Percentiles rank a stretch among this genome's conserved stretches.
These are phyloP conservation scores for Ormyrus labotus DNA, from an alignment of 2,888 invertebrate genomes.

Conservation along the genomic window DNA sequence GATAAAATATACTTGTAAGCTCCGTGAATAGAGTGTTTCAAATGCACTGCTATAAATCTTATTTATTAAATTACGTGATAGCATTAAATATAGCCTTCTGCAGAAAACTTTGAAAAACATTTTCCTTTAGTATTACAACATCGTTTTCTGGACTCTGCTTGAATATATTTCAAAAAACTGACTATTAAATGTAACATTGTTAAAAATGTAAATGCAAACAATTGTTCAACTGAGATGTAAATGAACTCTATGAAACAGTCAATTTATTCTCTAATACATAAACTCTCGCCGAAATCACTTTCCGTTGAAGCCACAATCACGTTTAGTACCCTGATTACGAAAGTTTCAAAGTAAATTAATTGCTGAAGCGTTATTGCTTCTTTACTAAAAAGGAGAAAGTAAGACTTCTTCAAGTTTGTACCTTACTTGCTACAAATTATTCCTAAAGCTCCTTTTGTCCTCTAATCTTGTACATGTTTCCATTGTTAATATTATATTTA, in stretches of 20 bases:
- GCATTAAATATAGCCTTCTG: too few species aligned
- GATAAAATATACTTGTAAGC: too few species aligned
- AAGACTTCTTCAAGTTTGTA: conserved; percentile 27
- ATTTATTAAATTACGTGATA: too few species aligned
- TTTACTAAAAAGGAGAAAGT: not conserved
- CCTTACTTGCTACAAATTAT: conserved; percentile 32
- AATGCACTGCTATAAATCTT: too few species aligned
- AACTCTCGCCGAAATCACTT: conserved; percentile 67
- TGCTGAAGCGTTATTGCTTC: conserved; percentile 55
- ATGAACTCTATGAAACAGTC: conserved; percentile 26
- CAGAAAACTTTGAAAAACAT: too few species aligned
- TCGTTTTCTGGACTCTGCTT: too few species aligned
- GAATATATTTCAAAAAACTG: too few species aligned
- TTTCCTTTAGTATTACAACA: too few species aligned
- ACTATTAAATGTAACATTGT: too few species aligned
- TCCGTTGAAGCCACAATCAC: conserved; percentile 56
- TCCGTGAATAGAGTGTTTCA: too few species aligned
- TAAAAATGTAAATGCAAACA: not conserved
- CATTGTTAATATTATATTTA: not conserved
- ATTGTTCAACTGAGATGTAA: not conserved
- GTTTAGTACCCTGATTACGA: conserved; percentile 66
- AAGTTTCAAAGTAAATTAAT: conserved; percentile 70
- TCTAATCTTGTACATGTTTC: not conserved
- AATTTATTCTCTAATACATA: conserved; percentile 52
- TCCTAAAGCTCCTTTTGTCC: not conserved